phyloP scores from a whole-genome alignment of 37 sponge, comb jelly and placozoan genomes.

The Agelas oroides region DNA sequence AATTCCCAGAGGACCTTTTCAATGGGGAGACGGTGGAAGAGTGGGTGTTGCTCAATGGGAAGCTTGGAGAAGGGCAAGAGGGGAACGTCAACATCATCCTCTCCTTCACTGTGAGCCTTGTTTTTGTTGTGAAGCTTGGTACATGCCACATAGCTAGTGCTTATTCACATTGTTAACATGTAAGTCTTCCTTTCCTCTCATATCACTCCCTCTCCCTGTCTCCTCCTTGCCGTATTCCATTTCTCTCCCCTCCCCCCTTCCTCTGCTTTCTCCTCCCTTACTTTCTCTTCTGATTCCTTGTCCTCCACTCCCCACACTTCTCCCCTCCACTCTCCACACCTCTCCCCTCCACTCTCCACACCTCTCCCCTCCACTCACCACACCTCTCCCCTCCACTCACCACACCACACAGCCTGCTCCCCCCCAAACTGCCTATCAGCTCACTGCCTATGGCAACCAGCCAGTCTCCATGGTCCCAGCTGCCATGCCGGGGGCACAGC shows the following conservation, averaged over 20 bases:
- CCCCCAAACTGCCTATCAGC: constrained; percentile 41
- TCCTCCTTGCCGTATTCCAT: too few relatives aligned
- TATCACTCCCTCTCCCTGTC: too few relatives aligned
- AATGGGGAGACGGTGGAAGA: constrained; percentile 94
- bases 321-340: not conserved
- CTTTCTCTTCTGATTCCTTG: too few relatives aligned
- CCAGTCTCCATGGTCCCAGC: constrained; percentile 46
- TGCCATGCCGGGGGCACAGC: constrained; percentile 53
- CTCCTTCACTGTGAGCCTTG: constrained; percentile 45
- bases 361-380: not conserved
- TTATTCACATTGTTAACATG: not conserved
- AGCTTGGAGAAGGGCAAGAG: constrained; percentile 94
- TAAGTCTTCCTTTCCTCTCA: too few relatives aligned
- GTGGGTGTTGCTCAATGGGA: constrained; percentile 94
- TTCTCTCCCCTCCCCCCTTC: too few relatives aligned
- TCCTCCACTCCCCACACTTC: not conserved
- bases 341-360: not conserved
- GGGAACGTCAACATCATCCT: constrained; percentile 82
- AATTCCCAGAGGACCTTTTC: constrained; percentile 79
- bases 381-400: not conserved
- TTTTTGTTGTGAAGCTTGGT: too few relatives aligned
- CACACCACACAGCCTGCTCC: constrained; percentile 12
- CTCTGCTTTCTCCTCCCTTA: too few relatives aligned
- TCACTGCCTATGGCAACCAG: constrained; percentile 50
- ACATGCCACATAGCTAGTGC: too few relatives aligned